phyloP scores from a whole-genome alignment of 1,140 invertebrate genomes.

The Ridgeia piscesae region DNA sequence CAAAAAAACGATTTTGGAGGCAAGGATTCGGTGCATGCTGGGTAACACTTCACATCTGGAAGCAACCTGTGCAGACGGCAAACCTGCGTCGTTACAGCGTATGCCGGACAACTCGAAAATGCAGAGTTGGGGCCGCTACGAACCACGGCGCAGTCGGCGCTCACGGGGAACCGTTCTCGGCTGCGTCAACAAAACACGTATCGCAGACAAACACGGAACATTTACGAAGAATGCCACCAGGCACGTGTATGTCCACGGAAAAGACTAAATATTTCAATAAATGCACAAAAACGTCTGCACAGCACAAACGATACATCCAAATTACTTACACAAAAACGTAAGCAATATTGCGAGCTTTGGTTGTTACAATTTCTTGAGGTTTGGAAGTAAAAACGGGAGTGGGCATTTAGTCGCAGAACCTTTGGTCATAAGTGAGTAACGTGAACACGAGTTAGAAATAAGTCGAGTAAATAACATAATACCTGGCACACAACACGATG shows the following conservation, averaged over 20 bases:
- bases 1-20: neutral
- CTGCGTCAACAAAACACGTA: neutral
- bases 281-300: neutral
- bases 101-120: neutral
- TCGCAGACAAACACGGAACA: neutral
- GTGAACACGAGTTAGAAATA: too few relatives aligned
- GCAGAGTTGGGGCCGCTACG: neutral
- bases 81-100: neutral
- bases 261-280: neutral
- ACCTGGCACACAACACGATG: too few relatives aligned
- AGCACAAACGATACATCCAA: neutral
- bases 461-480: too few relatives aligned
- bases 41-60: neutral
- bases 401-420: too few relatives aligned
- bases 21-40: neutral
- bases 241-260: neutral
- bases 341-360: neutral
- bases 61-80: neutral
- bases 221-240: neutral
- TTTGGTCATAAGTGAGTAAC: too few relatives aligned
- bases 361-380: neutral
- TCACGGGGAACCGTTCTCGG: neutral
- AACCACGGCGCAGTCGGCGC: neutral
- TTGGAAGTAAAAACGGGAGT: too few relatives aligned
- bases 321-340: neutral